These are phyloP conservation scores for Albula goreensis DNA, from an alignment of 2,113 vertebrate species.

Conservation along the genomic window DNA sequence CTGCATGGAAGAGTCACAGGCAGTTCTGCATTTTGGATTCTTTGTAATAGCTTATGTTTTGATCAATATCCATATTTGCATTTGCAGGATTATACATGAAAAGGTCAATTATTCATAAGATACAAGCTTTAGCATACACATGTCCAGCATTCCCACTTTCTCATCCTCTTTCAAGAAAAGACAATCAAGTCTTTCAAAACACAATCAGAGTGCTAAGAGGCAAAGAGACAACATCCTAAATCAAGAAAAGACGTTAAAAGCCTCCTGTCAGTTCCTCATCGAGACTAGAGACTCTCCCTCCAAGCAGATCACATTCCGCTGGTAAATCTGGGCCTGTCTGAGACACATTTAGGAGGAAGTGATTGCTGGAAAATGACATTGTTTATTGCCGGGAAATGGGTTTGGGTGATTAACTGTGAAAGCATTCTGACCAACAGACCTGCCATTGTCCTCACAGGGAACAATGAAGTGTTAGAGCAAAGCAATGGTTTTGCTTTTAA, in stretches of 20 bases:
- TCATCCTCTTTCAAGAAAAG: neutral
- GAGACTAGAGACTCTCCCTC: neutral
- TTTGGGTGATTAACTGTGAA: neutral
- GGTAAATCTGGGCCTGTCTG: neutral
- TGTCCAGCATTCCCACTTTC: neutral
- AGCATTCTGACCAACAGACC: constrained; percentile 11
- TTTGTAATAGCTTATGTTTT: too few species aligned
- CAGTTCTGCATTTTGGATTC: too few species aligned
- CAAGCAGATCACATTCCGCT: neutral
- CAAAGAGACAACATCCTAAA: neutral
- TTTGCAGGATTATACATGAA: neutral
- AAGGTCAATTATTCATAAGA: neutral
- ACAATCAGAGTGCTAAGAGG: neutral
- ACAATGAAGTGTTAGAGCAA: neutral
- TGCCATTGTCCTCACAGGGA: constrained; percentile 11
- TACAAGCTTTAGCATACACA: neutral
- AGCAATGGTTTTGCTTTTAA: neutral
- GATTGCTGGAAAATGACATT: neutral
- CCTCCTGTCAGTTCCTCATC: neutral
- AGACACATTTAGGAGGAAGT: neutral
- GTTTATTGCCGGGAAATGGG: constrained; percentile 4
- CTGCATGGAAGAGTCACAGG: too few species aligned
- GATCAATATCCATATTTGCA: too few species aligned
- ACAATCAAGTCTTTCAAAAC: neutral
- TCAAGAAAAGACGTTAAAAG: neutral